phyloP scores from a whole-genome alignment of 2,113 vertebrate genomes.

The Nyctereutes procyonoides region DNA sequence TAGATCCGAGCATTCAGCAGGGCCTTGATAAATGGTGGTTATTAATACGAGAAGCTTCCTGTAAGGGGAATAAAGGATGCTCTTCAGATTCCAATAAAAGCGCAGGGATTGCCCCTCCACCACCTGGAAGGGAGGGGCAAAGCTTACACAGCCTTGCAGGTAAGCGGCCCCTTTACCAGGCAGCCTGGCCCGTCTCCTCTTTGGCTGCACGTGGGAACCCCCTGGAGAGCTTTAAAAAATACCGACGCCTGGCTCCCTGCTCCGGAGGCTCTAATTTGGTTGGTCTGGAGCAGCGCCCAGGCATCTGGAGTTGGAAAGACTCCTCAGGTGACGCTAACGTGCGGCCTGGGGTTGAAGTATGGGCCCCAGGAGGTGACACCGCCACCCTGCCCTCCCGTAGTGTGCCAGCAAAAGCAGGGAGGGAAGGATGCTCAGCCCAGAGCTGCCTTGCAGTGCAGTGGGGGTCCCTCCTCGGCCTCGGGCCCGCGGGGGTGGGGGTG shows the following conservation, averaged over 20 bases:
- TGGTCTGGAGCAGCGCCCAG: background rate
- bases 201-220: background rate
- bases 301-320: background rate
- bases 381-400: background rate
- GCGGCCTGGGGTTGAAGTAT: background rate
- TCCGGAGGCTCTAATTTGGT: background rate
- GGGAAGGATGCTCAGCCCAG: background rate
- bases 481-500: background rate
- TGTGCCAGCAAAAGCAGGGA: background rate
- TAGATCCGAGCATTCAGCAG: slow-evolving; percentile 73
- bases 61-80: slow-evolving; percentile 36
- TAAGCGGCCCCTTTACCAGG: background rate
- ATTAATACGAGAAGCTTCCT: slow-evolving; percentile 67
- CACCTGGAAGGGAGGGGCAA: background rate
- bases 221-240: background rate
- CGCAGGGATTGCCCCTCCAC: slow-evolving; percentile 1
- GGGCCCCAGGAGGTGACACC: background rate
- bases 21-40: slow-evolving; percentile 73
- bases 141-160: background rate
- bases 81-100: slow-evolving; percentile 61
- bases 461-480: background rate
- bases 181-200: background rate
- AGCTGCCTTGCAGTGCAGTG: background rate
- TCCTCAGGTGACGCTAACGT: background rate
- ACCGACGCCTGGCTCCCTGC: background rate